Conservation (phyloP, 2,113 vertebrate genomes). For the Dipodomys ordii region DNA sequence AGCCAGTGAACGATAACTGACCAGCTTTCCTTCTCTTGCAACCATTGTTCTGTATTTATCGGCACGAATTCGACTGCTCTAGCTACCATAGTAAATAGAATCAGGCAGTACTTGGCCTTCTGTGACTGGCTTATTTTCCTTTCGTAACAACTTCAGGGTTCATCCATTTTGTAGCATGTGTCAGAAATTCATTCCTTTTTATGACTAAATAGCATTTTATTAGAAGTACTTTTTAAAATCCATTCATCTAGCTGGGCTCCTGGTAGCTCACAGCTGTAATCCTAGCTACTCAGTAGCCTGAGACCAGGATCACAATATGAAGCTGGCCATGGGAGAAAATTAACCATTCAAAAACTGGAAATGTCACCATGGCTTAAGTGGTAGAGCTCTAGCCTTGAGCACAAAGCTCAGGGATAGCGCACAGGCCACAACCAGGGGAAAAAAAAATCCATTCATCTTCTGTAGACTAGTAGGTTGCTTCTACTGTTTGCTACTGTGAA, state of each 20-base stretch:
- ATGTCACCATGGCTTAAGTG: too few relatives aligned
- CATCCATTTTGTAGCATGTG: neutral
- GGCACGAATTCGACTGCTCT: constrained; percentile 5
- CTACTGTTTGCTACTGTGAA: constrained; percentile 1
- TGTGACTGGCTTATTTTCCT: constrained; percentile 19
- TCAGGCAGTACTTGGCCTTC: constrained; percentile 21
- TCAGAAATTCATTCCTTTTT: constrained; percentile 41
- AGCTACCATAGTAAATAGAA: neutral
- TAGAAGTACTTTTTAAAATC: neutral
- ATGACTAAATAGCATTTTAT: neutral
- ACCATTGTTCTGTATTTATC: neutral
- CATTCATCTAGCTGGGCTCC: neutral
- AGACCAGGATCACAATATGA: too few relatives aligned
- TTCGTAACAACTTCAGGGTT: neutral
- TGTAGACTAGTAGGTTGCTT: neutral
- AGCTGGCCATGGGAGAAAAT: too few relatives aligned
- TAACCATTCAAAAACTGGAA: too few relatives aligned
- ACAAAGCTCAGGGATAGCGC: too few relatives aligned
- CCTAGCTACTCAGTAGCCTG: too few relatives aligned
- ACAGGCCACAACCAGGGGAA: too few relatives aligned
- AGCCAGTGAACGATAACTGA: neutral
- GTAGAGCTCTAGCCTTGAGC: too few relatives aligned
- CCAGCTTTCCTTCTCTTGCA: neutral
- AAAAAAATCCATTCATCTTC: neutral
- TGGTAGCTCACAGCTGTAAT: too few relatives aligned